These are phyloP conservation scores for Brachyistius frenatus DNA, from an alignment of 2,113 vertebrate genomes.

Conservation along the genomic window DNA sequence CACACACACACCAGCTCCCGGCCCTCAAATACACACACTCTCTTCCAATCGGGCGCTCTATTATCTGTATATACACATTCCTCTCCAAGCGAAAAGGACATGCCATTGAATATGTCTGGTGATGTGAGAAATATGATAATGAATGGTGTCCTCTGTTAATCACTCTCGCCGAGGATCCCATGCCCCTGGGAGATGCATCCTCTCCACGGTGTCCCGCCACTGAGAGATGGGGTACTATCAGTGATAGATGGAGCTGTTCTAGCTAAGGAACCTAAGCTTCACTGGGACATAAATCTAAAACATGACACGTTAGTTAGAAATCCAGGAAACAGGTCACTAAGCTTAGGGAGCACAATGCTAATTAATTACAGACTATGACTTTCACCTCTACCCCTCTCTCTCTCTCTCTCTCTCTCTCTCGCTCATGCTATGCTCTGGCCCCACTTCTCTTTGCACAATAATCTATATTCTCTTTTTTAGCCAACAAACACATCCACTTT, in stretches of 20 bases:
- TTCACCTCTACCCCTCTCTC: constrained; percentile 44
- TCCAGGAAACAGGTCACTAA: constrained; percentile 69
- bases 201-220: constrained; percentile 27
- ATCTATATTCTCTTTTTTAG: constrained; percentile 46
- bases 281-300: constrained; percentile 72
- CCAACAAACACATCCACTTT: constrained; percentile 13
- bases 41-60: constrained; percentile 44
- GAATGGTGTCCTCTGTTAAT: constrained; percentile 82
- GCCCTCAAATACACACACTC: constrained; percentile 21
- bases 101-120: constrained; percentile 79
- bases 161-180: constrained; percentile 59
- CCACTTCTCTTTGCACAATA: constrained; percentile 40
- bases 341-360: constrained; percentile 60
- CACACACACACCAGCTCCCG: constrained; percentile 8
- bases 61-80: constrained; percentile 74
- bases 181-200: constrained; percentile 63
- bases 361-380: constrained; percentile 71
- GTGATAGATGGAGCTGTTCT: constrained; percentile 73
- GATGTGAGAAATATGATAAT: constrained; percentile 84
- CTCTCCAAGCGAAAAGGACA: constrained; percentile 64
- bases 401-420: constrained; percentile 28
- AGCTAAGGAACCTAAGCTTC: constrained; percentile 58
- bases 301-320: constrained; percentile 60
- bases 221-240: constrained; percentile 59
- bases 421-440: constrained; percentile 27